Evolutionary conservation across 2,888 invertebrate genomes (phyloP).

Genomic region (Xanthia icteritia): DNA sequence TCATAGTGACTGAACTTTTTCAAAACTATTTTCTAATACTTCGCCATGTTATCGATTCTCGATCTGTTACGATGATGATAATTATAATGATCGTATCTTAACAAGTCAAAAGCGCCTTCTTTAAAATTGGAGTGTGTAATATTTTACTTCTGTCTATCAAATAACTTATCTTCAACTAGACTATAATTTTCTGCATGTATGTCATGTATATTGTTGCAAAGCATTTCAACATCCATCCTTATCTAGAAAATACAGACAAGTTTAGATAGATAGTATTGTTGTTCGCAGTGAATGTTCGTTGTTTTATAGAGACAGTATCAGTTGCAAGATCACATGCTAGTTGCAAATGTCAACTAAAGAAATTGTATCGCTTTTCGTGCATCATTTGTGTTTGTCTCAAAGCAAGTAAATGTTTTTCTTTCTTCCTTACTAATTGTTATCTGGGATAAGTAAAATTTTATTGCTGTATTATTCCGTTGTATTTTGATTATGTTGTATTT

Average conservation of each 20-base stretch:
- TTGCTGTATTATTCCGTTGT: background rate
- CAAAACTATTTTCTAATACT: background rate
- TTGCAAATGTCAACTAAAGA: constrained; percentile 5
- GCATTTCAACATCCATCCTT: background rate
- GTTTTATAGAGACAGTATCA: constrained; percentile 4
- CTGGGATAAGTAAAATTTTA: background rate
- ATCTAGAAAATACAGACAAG: background rate
- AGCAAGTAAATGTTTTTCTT: background rate
- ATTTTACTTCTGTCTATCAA: background rate
- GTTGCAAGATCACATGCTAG: background rate
- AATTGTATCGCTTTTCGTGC: background rate
- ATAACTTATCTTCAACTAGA: background rate
- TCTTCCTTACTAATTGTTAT: background rate
- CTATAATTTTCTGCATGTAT: background rate
- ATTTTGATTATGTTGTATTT: constrained; percentile 3
- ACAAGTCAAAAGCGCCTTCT: background rate
- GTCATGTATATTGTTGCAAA: background rate
- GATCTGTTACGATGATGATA: too few species aligned
- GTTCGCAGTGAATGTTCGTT: background rate
- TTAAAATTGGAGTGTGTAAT: background rate
- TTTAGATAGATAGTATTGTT: background rate
- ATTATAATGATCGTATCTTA: background rate
- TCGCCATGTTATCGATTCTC: background rate
- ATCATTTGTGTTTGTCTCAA: background rate
- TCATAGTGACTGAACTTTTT: background rate